phyloP scores from a whole-genome alignment of 2,888 invertebrate genomes.

The Hydraecia micacea region DNA sequence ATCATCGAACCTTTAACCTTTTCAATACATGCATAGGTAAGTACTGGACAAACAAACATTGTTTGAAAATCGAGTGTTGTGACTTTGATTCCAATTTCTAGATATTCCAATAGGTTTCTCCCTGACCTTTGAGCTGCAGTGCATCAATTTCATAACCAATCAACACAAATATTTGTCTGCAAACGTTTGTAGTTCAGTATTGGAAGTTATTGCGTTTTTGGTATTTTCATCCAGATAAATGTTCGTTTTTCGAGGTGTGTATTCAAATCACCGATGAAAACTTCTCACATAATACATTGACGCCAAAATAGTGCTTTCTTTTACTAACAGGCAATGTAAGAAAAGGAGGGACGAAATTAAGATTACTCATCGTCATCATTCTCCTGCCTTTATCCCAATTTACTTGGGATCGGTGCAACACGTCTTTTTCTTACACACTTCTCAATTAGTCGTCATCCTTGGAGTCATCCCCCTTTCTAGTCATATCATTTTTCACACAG shows the following conservation, averaged over 20 bases:
- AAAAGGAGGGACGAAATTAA: not conserved
- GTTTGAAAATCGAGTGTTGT: not conserved
- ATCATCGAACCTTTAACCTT: not conserved
- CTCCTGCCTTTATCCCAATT: not conserved
- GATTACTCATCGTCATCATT: not conserved
- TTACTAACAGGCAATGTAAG: not conserved
- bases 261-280: not conserved
- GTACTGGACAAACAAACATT: conserved; percentile 3
- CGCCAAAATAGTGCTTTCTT: not conserved
- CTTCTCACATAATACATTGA: not conserved
- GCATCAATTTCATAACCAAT: conserved; percentile 20
- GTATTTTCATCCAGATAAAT: not conserved
- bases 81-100: conserved; percentile 23
- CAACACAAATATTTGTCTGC: conserved; percentile 19
- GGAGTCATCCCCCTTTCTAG: not conserved
- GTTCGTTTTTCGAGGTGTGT: not conserved
- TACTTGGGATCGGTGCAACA: not conserved
- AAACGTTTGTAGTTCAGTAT: conserved; percentile 14
- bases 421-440: not conserved
- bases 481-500: not conserved
- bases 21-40: not conserved
- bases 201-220: conserved; percentile 7
- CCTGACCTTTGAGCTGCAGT: conserved; percentile 1
- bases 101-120: conserved; percentile 14
- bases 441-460: not conserved